Conservation (phyloP, 2,888 invertebrate genomes). For the Tribolium freemani region DNA sequence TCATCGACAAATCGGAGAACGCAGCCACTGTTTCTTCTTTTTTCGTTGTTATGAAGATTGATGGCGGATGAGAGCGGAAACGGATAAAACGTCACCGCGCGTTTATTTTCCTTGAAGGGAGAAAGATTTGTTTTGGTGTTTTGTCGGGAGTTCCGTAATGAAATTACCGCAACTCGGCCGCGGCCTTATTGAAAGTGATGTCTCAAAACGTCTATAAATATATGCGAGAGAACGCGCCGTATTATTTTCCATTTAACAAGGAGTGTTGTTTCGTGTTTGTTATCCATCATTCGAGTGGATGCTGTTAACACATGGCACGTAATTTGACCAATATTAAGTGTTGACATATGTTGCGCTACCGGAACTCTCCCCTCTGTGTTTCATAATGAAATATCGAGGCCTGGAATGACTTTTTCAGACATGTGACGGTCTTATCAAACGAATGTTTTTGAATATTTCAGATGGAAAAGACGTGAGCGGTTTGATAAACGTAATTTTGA, state of each 20-base stretch:
- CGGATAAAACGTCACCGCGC: constrained; percentile 35
- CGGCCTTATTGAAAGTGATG: constrained; percentile 39
- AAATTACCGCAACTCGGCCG: constrained; percentile 25
- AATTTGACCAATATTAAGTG: constrained; percentile 48
- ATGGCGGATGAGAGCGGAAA: constrained; percentile 45
- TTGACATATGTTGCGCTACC: constrained; percentile 44
- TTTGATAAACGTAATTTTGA: not conserved
- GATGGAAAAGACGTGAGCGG: not conserved
- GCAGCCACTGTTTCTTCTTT: constrained; percentile 42
- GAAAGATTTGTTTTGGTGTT: constrained; percentile 39
- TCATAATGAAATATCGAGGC: constrained; percentile 32
- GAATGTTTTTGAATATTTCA: not conserved
- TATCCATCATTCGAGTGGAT: constrained; percentile 35
- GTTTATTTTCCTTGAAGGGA: constrained; percentile 16
- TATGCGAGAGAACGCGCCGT: not conserved
- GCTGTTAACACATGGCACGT: constrained; percentile 42
- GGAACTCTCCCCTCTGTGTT: constrained; percentile 18
- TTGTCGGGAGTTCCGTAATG: constrained; percentile 30
- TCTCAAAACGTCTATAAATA: constrained; percentile 19
- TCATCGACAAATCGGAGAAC: constrained; percentile 49
- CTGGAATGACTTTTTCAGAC: constrained; percentile 17
- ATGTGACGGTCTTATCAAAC: constrained; percentile 8
- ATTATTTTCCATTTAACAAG: constrained; percentile 27
- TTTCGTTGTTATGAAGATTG: constrained; percentile 50
- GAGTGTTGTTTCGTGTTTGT: constrained; percentile 27